phyloP scores from a whole-genome alignment of 2,797 vertebrate species.

The Enteromius afrohamiltoni region DNA sequence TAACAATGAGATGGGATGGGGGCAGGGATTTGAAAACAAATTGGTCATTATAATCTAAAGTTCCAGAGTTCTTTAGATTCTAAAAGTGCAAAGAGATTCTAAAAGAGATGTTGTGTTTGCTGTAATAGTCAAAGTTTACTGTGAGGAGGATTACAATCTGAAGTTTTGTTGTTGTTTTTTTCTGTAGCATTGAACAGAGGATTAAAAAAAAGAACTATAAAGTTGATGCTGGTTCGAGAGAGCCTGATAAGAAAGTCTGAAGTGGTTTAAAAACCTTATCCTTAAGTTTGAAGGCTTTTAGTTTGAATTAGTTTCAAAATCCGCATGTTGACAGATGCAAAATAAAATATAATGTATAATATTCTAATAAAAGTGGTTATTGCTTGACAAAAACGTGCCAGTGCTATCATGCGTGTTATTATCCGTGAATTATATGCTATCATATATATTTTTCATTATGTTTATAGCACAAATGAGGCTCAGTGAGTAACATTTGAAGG shows the following conservation, averaged over 20 bases:
- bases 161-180: not conserved
- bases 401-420: too few species aligned
- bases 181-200: not conserved
- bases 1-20: slow-evolving; percentile 31
- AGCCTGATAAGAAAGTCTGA: not conserved
- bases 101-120: not conserved
- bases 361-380: not conserved
- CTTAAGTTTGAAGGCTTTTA: not conserved
- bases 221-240: not conserved
- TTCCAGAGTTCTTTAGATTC: not conserved
- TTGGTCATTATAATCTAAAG: not conserved
- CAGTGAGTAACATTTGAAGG: not conserved
- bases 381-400: not conserved
- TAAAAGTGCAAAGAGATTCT: not conserved
- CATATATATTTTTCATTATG: not conserved
- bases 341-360: not conserved
- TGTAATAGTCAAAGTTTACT: not conserved
- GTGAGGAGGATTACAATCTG: not conserved
- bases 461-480: not conserved
- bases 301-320: not conserved
- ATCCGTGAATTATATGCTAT: not conserved
- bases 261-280: not conserved
- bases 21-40: slow-evolving; percentile 27
- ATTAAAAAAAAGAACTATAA: not conserved
- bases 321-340: not conserved